Evolutionary conservation across 2,113 vertebrate genomes (phyloP).

Genomic region (Stigmatopora nigra): DNA sequence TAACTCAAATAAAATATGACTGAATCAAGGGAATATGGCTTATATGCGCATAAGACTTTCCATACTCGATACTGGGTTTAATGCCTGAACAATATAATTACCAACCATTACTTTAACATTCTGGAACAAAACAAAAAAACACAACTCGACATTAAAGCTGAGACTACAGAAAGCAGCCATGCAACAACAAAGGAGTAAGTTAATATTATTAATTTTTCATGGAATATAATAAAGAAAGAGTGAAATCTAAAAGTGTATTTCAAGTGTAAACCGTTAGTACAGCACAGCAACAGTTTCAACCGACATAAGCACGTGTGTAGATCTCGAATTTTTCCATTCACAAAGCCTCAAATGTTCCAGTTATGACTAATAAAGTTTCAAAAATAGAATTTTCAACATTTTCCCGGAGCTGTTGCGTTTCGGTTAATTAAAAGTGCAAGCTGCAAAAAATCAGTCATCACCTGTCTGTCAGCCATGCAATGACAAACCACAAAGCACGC

Average conservation of each 20-base stretch:
- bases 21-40: too few species aligned
- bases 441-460: neutral
- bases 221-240: too few species aligned
- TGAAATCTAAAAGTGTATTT: neutral
- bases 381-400: neutral
- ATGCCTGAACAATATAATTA: too few species aligned
- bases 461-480: neutral
- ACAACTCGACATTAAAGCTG: neutral
- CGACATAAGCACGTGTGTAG: neutral
- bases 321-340: neutral
- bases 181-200: neutral
- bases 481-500: neutral
- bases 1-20: too few species aligned
- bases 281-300: neutral
- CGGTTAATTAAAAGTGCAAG: neutral
- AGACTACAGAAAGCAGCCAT: neutral
- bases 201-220: too few species aligned
- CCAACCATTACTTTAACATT: neutral
- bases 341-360: neutral
- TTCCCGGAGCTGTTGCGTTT: neutral
- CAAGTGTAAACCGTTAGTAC: neutral
- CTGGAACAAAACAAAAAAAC: neutral
- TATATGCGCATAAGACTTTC: too few species aligned
- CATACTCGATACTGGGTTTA: too few species aligned
- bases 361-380: neutral